These are phyloP conservation scores for Aleiodes testaceus DNA, from an alignment of 2,888 invertebrate species.

Conservation along the genomic window DNA sequence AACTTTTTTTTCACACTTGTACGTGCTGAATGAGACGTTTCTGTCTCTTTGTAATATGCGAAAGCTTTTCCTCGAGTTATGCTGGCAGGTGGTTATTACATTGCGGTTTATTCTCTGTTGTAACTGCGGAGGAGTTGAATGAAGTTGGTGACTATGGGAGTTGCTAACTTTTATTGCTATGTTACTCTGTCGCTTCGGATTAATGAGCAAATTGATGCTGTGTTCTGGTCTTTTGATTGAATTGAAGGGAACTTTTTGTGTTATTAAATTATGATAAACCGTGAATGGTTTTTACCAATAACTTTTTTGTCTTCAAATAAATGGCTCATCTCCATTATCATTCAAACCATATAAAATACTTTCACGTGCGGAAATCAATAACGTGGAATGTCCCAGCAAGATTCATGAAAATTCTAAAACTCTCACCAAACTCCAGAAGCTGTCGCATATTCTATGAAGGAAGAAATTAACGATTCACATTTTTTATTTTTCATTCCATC, in stretches of 20 bases:
- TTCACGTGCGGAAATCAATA: slow-evolving; percentile 25
- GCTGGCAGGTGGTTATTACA: not conserved
- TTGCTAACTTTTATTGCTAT: not conserved
- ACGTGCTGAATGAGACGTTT: not conserved
- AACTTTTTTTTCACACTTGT: no score
- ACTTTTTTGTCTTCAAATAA: no score
- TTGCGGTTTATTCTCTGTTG: not conserved
- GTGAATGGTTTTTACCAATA: no score
- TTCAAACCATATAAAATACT: slow-evolving; percentile 5
- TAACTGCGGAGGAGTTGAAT: not conserved
- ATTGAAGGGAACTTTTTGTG: no score
- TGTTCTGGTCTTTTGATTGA: no score
- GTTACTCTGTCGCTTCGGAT: no score
- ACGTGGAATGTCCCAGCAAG: slow-evolving; percentile 13
- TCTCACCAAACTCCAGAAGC: slow-evolving; percentile 10
- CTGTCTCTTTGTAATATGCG: not conserved
- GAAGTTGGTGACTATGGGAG: not conserved
- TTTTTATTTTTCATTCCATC: not conserved
- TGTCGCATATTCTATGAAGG: not conserved
- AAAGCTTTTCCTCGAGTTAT: not conserved
- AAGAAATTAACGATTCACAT: slow-evolving; percentile 19
- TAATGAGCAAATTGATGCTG: no score
- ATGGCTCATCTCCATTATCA: not conserved
- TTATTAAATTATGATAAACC: no score
- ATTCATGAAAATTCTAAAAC: slow-evolving; percentile 25